A percentile compares a stretch with the other conserved stretches of the same genome.
Evolutionary conservation across 2,888 invertebrate species (phyloP).

Genomic region (Reticulitermes lucifugus): DNA sequence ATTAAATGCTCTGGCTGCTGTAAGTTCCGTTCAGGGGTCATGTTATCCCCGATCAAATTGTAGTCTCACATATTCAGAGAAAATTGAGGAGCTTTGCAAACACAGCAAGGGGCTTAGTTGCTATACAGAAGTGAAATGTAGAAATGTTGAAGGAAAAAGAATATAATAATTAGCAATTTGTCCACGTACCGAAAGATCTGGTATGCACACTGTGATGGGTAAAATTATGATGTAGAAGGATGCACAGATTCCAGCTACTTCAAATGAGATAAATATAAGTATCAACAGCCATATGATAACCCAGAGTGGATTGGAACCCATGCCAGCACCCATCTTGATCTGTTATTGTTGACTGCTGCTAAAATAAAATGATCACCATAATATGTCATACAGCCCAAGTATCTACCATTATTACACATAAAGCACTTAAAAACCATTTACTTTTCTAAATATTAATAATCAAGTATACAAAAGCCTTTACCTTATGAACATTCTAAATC

Average conservation of each 20-base stretch:
- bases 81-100: no score
- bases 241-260: conserved; percentile 76
- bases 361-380: neutral
- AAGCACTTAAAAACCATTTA: neutral
- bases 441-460: neutral
- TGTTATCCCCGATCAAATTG: no score
- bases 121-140: no score
- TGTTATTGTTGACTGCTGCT: neutral
- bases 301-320: conserved; percentile 69
- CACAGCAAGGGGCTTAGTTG: no score
- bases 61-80: no score
- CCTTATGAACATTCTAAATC: neutral
- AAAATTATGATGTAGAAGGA: conserved; percentile 76
- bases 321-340: conserved; percentile 31
- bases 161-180: neutral
- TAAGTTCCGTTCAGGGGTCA: no score
- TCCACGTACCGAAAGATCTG: conserved; percentile 73
- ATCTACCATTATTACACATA: neutral
- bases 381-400: neutral
- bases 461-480: no score
- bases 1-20: no score
- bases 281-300: conserved; percentile 78
- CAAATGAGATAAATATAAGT: conserved; percentile 75
- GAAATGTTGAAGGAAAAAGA: neutral
- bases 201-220: conserved; percentile 77